Conservation (phyloP, 2,888 invertebrate species). For the Acholoe squamosa region DNA sequence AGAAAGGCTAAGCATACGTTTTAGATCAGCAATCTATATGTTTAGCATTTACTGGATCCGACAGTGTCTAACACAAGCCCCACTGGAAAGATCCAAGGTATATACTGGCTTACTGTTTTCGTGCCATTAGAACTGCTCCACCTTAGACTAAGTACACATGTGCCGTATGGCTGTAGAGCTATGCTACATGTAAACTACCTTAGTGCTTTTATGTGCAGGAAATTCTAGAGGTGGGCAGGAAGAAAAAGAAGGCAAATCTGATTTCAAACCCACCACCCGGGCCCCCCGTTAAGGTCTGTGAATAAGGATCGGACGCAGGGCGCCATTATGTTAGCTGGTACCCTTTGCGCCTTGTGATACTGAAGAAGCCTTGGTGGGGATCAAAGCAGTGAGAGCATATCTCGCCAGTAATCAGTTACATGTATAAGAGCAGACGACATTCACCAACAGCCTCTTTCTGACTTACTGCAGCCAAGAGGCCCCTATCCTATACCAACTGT, state of each 20-base stretch:
- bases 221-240: not conserved
- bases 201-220: not conserved
- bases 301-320: not conserved
- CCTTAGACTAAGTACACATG: not conserved
- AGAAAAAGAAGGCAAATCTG: not conserved
- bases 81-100: not conserved
- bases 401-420: not conserved
- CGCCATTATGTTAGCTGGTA: not conserved
- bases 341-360: not conserved
- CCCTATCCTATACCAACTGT: not conserved
- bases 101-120: not conserved
- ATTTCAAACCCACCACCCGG: not conserved
- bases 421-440: not conserved
- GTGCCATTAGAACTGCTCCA: not conserved
- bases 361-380: not conserved
- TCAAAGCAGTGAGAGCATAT: not conserved
- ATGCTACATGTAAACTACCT: not conserved
- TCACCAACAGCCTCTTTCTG: not conserved
- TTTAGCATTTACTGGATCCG: no score
- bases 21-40: no score
- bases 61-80: no score
- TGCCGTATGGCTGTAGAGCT: conserved; percentile 1
- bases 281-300: not conserved
- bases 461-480: no score
- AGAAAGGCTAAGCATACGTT: no score